Percentiles rank a stretch among this genome's conserved stretches.
phyloP scores from a whole-genome alignment of 1,140 invertebrate genomes.

The Lerema accius region DNA sequence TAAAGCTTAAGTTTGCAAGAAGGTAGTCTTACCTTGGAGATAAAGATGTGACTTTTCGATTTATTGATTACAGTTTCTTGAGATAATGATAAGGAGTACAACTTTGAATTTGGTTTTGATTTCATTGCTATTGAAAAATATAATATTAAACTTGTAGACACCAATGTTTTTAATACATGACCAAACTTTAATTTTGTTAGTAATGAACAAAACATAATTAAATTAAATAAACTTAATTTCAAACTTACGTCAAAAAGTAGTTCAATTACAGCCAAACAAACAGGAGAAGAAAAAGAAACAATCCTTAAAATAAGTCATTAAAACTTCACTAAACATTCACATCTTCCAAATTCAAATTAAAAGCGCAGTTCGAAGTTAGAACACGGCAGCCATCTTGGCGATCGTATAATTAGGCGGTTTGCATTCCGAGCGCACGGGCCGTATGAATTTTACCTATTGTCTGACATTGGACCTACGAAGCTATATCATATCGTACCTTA shows the following conservation, averaged over 20 bases:
- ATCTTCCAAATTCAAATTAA: constrained; percentile 35
- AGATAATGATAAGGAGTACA: no score
- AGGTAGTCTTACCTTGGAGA: constrained; percentile 64
- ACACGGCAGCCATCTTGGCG: constrained; percentile 64
- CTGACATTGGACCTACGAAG: constrained; percentile 79
- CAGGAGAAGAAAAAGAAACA: no score
- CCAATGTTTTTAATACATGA: no score
- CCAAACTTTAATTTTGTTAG: no score
- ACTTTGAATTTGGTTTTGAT: constrained; percentile 35
- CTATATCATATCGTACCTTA: constrained; percentile 81
- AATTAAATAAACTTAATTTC: no score
- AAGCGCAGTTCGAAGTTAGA: constrained; percentile 48
- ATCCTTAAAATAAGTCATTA: constrained; percentile 15
- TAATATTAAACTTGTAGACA: constrained; percentile 25
- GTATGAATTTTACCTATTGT: constrained; percentile 81
- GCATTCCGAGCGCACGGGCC: constrained; percentile 64
- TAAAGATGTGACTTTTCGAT: constrained; percentile 77
- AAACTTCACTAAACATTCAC: constrained; percentile 30
- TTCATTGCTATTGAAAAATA: constrained; percentile 5
- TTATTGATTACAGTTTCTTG: constrained; percentile 62
- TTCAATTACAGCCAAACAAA: no score
- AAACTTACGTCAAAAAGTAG: no score
- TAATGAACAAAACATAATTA: no score
- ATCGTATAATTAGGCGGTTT: constrained; percentile 75
- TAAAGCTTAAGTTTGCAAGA: constrained; percentile 69